Evolutionary conservation across 2,113 vertebrate species (phyloP).

Genomic region (Hippocampus abdominalis): DNA sequence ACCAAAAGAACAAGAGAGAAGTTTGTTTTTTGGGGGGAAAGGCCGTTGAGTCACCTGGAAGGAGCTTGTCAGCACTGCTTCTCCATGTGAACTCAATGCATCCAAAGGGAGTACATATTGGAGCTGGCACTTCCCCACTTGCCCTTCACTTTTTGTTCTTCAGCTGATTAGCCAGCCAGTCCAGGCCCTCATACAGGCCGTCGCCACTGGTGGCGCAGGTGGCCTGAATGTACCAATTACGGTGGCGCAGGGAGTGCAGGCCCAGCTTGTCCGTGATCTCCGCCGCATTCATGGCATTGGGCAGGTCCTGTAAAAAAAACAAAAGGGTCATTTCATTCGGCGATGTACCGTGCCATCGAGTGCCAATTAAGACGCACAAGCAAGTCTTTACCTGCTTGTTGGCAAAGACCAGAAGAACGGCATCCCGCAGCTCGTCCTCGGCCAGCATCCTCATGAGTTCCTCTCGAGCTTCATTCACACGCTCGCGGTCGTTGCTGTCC

Average conservation of each 20-base stretch:
- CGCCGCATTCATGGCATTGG: slow-evolving; percentile 94
- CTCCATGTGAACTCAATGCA: slow-evolving; percentile 64
- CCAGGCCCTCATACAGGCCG: slow-evolving; percentile 91
- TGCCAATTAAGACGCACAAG: background rate
- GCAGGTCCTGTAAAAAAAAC: slow-evolving; percentile 79
- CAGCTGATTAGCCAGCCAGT: slow-evolving; percentile 98
- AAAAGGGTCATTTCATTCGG: background rate
- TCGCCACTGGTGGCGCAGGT: slow-evolving; percentile 96
- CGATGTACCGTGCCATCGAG: background rate
- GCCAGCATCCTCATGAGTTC: slow-evolving; percentile 98
- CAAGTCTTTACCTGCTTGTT: slow-evolving; percentile 84
- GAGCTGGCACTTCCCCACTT: slow-evolving; percentile 56
- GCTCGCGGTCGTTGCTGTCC: slow-evolving; percentile 95
- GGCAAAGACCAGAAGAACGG: slow-evolving; percentile 91
- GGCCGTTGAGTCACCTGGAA: slow-evolving; percentile 42
- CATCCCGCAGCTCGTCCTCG: slow-evolving; percentile 91
- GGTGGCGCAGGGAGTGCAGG: slow-evolving; percentile 90
- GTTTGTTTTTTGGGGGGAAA: slow-evolving; percentile 26
- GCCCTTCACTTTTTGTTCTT: slow-evolving; percentile 94
- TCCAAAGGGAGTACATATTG: slow-evolving; percentile 46
- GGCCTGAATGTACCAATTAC: slow-evolving; percentile 98
- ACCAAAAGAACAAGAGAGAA: slow-evolving; percentile 32
- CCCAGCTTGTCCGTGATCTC: slow-evolving; percentile 98
- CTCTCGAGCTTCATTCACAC: slow-evolving; percentile 91
- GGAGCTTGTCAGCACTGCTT: slow-evolving; percentile 47